Base-by-base conservation (phyloP, 2,797 vertebrate species). In the Phoxinus dragarum region DNA sequence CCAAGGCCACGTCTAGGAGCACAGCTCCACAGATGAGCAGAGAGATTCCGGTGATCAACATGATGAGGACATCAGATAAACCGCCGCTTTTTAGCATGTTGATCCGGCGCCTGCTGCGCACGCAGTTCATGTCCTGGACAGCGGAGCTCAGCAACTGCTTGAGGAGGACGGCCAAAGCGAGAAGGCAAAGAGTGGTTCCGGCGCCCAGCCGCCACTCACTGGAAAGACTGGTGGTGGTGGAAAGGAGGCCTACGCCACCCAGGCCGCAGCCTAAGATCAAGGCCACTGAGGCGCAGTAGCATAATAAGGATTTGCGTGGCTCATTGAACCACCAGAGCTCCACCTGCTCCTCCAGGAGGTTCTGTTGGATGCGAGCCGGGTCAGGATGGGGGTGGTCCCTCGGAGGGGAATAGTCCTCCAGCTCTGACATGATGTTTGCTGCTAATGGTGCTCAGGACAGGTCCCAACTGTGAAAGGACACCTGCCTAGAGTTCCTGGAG, bases 311-410 rank as follows among this genome's bases (percentile, higher is more conserved):
- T 88, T 96, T 98, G 67, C 96, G 95, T 0, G 98, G 98, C 90
- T 99, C 96, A 86, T 96, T 94, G 92, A 97, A 99, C 98, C 98
- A 99, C 98, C 98, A 99, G 40, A 99, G 95, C 89, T 99, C 98
- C 91, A 98, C 97, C 36, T 99, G 97, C 87, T 99, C 98, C 40
- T 97, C 98, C 91, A 99, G 90, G 82, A 98, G 96, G 31, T 96
- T 95, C 93, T 96, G 95, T 91, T 97, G 97, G 90, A 96, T 97
- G 83, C 90, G 94, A 76, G 92, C 94, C 0, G 94, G 94, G 14
- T 97, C 95, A 0, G 94, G 95, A 44, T 87, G 87, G 88, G 69
- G 74, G 80, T 88, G 31, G 76, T 49, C 92, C 86, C 86, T 91
- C 54, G 90, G 31, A 31, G 91, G 91, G 77, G 95, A 92, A 83